These are phyloP conservation scores for Leptatherina wallacei DNA, from an alignment of 2,797 vertebrate species.

Conservation along the genomic window DNA sequence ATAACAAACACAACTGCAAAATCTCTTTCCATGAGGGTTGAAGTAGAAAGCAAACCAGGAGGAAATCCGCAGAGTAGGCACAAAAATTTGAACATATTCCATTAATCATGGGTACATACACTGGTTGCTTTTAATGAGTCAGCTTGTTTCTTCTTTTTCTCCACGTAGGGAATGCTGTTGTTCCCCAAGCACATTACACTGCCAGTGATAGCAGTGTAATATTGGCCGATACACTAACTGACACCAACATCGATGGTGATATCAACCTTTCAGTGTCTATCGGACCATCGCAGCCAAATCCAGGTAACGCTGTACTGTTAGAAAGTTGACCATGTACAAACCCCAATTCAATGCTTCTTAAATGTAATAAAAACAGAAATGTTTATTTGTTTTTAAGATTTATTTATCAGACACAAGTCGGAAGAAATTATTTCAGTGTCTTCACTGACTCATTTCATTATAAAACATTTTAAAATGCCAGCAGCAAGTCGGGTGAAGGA, in stretches of 20 bases:
- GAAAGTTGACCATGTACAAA: background rate
- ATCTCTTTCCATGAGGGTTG: background rate
- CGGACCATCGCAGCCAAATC: fast-evolving
- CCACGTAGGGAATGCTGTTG: background rate
- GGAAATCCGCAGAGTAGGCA: slow-evolving; percentile 4
- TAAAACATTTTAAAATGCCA: too few species aligned
- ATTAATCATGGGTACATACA: background rate
- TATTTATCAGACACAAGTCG: background rate
- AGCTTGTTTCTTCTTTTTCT: background rate
- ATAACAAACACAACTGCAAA: background rate
- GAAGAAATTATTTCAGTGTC: too few species aligned
- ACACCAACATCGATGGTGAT: fast-evolving
- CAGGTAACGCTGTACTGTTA: slow-evolving; percentile 8
- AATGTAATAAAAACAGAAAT: background rate
- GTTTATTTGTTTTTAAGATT: too few species aligned
- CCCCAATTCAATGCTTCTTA: too few species aligned
- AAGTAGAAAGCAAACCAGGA: background rate
- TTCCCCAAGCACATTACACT: background rate
- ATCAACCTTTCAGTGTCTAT: background rate
- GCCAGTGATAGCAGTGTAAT: background rate
- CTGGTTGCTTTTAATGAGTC: background rate
- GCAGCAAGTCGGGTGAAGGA: too few species aligned
- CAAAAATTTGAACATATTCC: background rate
- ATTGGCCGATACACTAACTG: background rate
- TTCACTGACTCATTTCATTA: too few species aligned